Evolutionary conservation across 2,113 vertebrate species (phyloP).

Genomic region (Gallinago paraguaiae): DNA sequence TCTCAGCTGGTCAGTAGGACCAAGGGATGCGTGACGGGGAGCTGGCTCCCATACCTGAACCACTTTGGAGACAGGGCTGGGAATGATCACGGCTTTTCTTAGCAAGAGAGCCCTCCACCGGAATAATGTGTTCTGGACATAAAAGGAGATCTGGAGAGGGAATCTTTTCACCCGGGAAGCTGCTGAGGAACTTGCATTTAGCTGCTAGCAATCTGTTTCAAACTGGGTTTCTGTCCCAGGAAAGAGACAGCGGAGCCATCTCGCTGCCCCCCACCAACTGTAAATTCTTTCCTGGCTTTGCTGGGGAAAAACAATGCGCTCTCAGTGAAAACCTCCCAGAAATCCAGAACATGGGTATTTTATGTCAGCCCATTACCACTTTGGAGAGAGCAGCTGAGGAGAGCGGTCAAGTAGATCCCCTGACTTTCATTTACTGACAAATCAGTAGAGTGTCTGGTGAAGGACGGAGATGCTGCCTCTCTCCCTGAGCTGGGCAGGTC

Average conservation of each 20-base stretch:
- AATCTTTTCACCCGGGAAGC: slow-evolving; percentile 47
- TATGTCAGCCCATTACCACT: not conserved
- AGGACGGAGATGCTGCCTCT: not conserved
- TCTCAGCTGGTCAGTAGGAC: slow-evolving; percentile 56
- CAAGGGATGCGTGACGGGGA: slow-evolving; percentile 9
- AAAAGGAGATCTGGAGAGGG: slow-evolving; percentile 60
- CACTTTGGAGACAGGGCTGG: slow-evolving; percentile 24
- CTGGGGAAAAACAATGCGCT: not conserved
- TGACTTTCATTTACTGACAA: not conserved
- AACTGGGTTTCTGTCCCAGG: slow-evolving; percentile 44
- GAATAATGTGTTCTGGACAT: slow-evolving; percentile 55
- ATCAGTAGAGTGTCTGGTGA: not conserved
- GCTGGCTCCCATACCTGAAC: slow-evolving; percentile 42
- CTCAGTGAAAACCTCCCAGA: slow-evolving; percentile 31
- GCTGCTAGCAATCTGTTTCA: slow-evolving; percentile 52
- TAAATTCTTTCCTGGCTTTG: slow-evolving; percentile 36
- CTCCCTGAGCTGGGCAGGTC: not conserved
- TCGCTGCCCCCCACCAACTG: not conserved
- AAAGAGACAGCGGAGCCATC: slow-evolving; percentile 1
- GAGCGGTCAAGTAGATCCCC: not conserved
- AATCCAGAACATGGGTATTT: not conserved
- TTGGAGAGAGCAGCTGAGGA: not conserved
- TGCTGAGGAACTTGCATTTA: slow-evolving; percentile 44
- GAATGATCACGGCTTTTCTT: slow-evolving; percentile 60
- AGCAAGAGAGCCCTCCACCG: slow-evolving; percentile 66